phyloP scores from a whole-genome alignment of 2,888 invertebrate genomes.

The Nemotelus nigrinus region DNA sequence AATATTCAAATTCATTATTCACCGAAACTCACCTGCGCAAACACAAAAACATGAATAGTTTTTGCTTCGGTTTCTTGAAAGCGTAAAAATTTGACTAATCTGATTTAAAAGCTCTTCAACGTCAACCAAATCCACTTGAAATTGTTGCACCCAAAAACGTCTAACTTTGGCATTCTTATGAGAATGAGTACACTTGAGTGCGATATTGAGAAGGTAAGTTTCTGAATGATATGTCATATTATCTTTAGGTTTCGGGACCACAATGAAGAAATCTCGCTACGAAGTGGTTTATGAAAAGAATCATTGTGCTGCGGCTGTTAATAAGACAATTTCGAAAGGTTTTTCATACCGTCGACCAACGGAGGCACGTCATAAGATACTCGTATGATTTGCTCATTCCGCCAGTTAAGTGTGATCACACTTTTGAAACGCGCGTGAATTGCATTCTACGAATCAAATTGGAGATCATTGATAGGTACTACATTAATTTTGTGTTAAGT shows the following conservation, averaged over 20 bases:
- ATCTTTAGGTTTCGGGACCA: constrained; percentile 24
- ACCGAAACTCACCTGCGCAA: constrained; percentile 28
- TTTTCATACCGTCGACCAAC: background rate
- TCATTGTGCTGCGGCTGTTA: background rate
- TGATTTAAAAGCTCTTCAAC: constrained; percentile 35
- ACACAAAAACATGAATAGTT: constrained; percentile 15
- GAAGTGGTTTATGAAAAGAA: background rate
- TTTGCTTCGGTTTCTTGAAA: constrained; percentile 9
- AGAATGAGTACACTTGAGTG: constrained; percentile 22
- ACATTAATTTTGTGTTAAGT: constrained; percentile 3
- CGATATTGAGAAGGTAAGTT: constrained; percentile 37
- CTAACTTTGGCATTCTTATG: constrained; percentile 36
- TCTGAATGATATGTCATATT: constrained; percentile 22
- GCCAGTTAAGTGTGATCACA: constrained; percentile 6
- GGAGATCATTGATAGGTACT: constrained; percentile 10
- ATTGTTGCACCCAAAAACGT: constrained; percentile 41
- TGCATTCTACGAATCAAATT: constrained; percentile 40
- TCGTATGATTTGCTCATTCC: background rate
- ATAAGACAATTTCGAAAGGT: constrained; percentile 8
- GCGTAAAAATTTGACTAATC: constrained; percentile 31
- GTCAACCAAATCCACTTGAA: constrained; percentile 25
- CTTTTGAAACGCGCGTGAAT: constrained; percentile 26
- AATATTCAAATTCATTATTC: background rate
- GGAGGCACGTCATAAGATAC: constrained; percentile 13
- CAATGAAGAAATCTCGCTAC: constrained; percentile 15